Percentiles rank a stretch among this genome's conserved stretches.
These are phyloP conservation scores for Peromyscus maniculatus DNA, from an alignment of 2,113 vertebrate species.

Conservation along the genomic window DNA sequence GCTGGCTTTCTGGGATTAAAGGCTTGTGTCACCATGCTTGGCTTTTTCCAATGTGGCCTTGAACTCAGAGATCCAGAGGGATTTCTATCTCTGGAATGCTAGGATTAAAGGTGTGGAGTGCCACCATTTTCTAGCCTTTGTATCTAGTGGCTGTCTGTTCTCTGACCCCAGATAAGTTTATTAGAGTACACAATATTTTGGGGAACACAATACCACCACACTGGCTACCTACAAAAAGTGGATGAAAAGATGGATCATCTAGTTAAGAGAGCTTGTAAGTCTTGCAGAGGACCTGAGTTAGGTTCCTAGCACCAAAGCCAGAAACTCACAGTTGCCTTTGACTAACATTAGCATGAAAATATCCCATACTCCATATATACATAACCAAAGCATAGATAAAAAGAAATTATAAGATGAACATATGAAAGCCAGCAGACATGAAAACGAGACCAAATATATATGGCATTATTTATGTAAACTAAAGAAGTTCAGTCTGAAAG, in stretches of 20 bases:
- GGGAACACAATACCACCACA: too few species aligned
- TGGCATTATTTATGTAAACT: not conserved
- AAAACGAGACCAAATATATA: not conserved
- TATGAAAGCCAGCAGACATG: not conserved
- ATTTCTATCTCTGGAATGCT: too few species aligned
- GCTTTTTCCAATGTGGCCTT: too few species aligned
- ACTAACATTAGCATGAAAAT: not conserved
- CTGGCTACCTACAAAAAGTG: too few species aligned
- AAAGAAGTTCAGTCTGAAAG: not conserved
- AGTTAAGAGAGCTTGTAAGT: not conserved
- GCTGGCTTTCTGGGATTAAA: too few species aligned
- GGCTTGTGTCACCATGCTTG: too few species aligned
- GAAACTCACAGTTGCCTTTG: not conserved
- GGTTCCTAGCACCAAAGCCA: not conserved
- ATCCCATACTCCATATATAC: not conserved
- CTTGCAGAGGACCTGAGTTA: not conserved
- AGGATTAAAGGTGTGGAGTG: too few species aligned
- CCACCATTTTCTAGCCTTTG: too few species aligned
- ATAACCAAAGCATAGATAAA: not conserved
- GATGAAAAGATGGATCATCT: not conserved
- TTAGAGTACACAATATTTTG: too few species aligned
- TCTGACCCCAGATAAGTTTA: too few species aligned
- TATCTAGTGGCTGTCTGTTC: too few species aligned
- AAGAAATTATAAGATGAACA: not conserved
- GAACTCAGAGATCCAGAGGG: too few species aligned